Base-by-base conservation (phyloP, 2,113 vertebrate species). In the Ailuropoda melanoleuca region DNA sequence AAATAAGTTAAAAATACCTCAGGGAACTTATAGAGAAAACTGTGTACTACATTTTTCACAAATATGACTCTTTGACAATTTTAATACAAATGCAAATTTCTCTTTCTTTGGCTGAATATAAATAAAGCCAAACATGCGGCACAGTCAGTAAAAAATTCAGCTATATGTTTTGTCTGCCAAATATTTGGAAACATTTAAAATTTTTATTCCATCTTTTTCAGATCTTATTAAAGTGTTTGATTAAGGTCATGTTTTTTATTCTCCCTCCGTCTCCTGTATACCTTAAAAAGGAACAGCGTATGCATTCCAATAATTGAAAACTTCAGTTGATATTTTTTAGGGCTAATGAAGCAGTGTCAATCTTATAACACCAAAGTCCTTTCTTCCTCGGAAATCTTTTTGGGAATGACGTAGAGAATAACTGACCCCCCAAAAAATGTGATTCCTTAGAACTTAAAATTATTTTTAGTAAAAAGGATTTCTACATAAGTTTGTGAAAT, bases 141-240 rank as follows among this genome's bases (percentile, higher is more conserved):
- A 78, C 82, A 78, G 50, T 70, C 13, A 19, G 24, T 48, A 18
- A 26, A 82, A 90, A 62, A 81, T 37, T 88, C 31, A 84, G 6
- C 23, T 95, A 4, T 74, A 26, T 94, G 37, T 95, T 96, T 91
- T 92, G 50, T 85, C 56, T 93, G 58, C 15, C 72, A 95, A 95
- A 81, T 94, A 93, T 96, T 93, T 91, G 26, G 26, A 93, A 97
- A 85, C 66, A 92, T 56, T 93, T 55, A 7, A 96, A 66, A 78
- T 48, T 78, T 89, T 94, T 95, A 62, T 94, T 92, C 34, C 23
- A 48, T 85, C 55, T 88, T 75, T 86, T 88, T 66, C 88, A 93
- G 24, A 55, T 86, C 55, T 96, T 68, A 89, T 88, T 80, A 55
- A 86, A 90, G 26, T 83, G 39, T 85, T 56, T 84, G 64, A 93